Percentiles rank a stretch among this genome's conserved stretches.
These are phyloP conservation scores for Ophion costatus DNA, from an alignment of 2,888 invertebrate genomes.

Conservation along the genomic window DNA sequence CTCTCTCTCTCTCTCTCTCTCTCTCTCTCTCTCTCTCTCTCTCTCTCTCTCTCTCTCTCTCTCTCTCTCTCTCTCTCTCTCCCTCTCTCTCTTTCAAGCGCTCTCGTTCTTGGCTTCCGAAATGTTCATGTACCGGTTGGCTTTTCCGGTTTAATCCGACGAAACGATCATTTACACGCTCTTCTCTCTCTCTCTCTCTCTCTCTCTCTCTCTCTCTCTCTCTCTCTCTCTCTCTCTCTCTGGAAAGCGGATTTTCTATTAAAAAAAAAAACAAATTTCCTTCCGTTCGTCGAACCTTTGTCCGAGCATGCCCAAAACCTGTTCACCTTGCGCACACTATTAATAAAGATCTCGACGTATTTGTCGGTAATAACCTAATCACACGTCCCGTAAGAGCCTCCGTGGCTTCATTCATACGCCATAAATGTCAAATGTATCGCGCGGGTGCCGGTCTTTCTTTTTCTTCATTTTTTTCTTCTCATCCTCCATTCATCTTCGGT, in stretches of 20 bases:
- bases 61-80: too few relatives aligned
- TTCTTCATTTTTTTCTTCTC: conserved; percentile 29
- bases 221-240: not conserved
- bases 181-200: not conserved
- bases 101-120: not conserved
- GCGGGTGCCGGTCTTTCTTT: conserved; percentile 10
- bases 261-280: conserved; percentile 51
- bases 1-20: too few relatives aligned
- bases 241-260: conserved; percentile 22
- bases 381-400: conserved; percentile 7
- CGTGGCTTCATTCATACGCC: conserved; percentile 50
- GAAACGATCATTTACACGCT: conserved; percentile 46
- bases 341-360: conserved; percentile 61
- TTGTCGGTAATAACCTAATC: conserved; percentile 51
- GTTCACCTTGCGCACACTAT: conserved; percentile 17
- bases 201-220: not conserved
- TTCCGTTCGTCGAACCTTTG: conserved; percentile 39
- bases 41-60: too few relatives aligned
- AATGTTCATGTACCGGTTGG: conserved; percentile 51
- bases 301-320: not conserved
- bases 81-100: too few relatives aligned
- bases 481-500: conserved; percentile 42
- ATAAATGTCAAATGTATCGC: conserved; percentile 58
- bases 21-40: too few relatives aligned
- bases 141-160: conserved; percentile 61